Conservation (phyloP, 2,888 invertebrate species). For the Alitta virens region DNA sequence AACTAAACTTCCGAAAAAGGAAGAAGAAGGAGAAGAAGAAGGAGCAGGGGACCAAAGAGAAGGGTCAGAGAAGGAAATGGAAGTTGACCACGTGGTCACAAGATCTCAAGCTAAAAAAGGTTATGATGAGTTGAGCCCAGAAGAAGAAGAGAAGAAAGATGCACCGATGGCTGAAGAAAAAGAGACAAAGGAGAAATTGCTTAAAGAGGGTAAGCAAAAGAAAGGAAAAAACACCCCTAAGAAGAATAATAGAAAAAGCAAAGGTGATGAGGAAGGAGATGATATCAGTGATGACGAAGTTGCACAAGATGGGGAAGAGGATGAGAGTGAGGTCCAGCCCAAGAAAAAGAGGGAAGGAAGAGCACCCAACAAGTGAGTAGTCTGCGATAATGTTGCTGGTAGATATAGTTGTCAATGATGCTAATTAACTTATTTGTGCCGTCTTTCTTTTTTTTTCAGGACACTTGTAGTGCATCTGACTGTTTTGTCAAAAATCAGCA, state of each 20-base stretch:
- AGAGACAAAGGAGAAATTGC: neutral
- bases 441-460: conserved; percentile 27
- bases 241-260: neutral
- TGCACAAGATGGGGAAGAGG: conserved; percentile 19
- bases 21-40: too few species aligned
- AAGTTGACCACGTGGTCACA: conserved; percentile 21
- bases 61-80: conserved; percentile 54
- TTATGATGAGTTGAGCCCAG: too few species aligned
- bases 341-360: conserved; percentile 12
- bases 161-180: conserved; percentile 31
- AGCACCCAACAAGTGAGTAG: conserved; percentile 17
- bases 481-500: conserved; percentile 76
- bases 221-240: too few species aligned
- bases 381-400: neutral
- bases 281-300: conserved; percentile 55
- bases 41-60: conserved; percentile 33
- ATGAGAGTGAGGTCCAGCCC: conserved; percentile 4
- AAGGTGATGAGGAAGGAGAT: conserved; percentile 53
- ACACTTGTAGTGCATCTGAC: conserved; percentile 60
- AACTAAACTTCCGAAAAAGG: neutral
- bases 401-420: neutral
- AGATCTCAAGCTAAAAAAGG: too few species aligned
- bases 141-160: too few species aligned
- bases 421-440: neutral
- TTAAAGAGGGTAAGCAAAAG: neutral